A percentile compares a stretch with the other conserved stretches of the same genome.
These are phyloP conservation scores for Clamator glandarius DNA, from an alignment of 2,797 vertebrate species.

Conservation along the genomic window DNA sequence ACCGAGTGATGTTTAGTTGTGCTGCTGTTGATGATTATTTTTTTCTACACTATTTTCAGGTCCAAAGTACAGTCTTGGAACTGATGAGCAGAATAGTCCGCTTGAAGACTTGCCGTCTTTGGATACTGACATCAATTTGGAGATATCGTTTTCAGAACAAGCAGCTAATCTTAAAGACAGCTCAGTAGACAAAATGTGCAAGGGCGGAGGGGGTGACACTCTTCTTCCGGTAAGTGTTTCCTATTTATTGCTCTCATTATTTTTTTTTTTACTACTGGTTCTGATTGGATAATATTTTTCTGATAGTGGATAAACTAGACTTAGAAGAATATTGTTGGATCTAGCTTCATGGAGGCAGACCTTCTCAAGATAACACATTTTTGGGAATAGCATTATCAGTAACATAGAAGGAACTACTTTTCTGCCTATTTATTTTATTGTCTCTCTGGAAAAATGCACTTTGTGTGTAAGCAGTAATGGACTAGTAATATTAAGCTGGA, in stretches of 20 bases:
- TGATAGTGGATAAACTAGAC: background rate
- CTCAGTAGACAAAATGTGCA: slow-evolving; percentile 70
- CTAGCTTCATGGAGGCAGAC: background rate
- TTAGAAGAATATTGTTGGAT: accelerated
- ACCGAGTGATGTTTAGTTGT: background rate
- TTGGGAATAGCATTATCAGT: background rate
- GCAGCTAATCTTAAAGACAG: slow-evolving; percentile 86
- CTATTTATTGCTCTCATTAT: no score
- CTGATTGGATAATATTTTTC: background rate
- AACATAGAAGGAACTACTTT: background rate
- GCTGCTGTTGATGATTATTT: background rate
- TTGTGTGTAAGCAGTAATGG: background rate
- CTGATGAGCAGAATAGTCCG: background rate
- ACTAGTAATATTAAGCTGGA: background rate
- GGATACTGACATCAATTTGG: slow-evolving; percentile 89
- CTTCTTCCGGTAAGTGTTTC: slow-evolving; percentile 84
- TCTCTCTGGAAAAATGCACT: background rate
- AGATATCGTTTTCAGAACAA: slow-evolving; percentile 95
- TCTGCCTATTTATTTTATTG: background rate
- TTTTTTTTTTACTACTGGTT: background rate
- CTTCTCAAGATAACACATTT: background rate
- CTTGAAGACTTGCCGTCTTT: slow-evolving; percentile 62
- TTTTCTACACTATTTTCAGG: slow-evolving; percentile 33
- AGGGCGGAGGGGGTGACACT: slow-evolving; percentile 79
- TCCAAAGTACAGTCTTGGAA: slow-evolving; percentile 21